Evolutionary conservation across 1,140 invertebrate genomes (phyloP).

Genomic region (Maniola jurtina): DNA sequence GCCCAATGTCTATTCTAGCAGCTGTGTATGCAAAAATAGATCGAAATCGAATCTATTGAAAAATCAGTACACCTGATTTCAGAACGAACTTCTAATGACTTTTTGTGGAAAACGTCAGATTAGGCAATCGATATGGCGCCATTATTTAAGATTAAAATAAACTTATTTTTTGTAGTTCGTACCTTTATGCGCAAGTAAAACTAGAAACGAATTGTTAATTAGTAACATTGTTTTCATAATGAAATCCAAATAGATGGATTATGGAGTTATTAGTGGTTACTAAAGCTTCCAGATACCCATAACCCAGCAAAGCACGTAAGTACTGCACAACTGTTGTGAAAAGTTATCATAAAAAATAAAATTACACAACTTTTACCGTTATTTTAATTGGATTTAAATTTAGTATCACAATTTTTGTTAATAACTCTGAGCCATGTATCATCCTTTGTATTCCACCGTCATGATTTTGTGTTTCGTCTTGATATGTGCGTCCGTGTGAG

Average conservation of each 20-base stretch:
- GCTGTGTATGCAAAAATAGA: no score
- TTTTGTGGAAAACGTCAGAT: no score
- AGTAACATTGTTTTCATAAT: not conserved
- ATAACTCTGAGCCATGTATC: conserved; percentile 40
- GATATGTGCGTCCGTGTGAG: conserved; percentile 67
- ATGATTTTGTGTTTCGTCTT: conserved; percentile 66
- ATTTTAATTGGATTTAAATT: conserved; percentile 53
- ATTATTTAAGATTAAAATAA: no score
- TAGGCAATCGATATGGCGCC: no score
- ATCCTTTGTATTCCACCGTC: conserved; percentile 66
- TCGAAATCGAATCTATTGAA: no score
- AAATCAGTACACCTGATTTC: no score
- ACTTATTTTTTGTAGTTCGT: no score
- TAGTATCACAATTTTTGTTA: conserved; percentile 68
- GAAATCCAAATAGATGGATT: not conserved
- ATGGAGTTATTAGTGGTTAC: not conserved
- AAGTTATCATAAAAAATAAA: conserved; percentile 21
- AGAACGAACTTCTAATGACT: no score
- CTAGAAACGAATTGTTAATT: not conserved
- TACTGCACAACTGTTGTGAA: not conserved
- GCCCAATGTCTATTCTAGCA: no score
- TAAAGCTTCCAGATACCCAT: not conserved
- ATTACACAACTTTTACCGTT: conserved; percentile 29
- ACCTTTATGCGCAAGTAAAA: no score
- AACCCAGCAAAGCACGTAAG: conserved; percentile 3